Base-by-base conservation (phyloP, 2,113 vertebrate genomes). In the Globicephala melas region DNA sequence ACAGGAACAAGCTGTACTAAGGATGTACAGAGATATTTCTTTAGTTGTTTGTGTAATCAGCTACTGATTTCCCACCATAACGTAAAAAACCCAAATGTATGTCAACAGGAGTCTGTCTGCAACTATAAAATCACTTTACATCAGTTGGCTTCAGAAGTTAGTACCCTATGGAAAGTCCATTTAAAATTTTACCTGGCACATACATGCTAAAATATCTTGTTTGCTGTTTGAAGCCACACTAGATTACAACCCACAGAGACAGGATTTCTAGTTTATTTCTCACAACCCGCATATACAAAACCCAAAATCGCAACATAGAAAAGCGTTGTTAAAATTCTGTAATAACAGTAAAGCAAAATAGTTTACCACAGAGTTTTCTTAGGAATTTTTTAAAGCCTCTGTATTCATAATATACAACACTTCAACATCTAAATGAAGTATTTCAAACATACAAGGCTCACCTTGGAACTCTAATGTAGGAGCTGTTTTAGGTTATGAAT, bases 231-330 rank as follows among this genome's bases (percentile, higher is more conserved):
- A 97, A 98, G 94, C 90, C 60, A 96, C 63, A 94, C 33, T 63
- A 65, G 95, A 96, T 97, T 98, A 84, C 97, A 98, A 95, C 60
- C 74, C 94, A 98, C 89, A 97, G 90, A 97, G 91, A 98, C 63
- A 97, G 95, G 95, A 98, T 96, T 98, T 97, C 95, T 93, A 97
- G 94, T 98, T 98, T 98, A 98, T 97, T 98, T 98, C 97, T 97
- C 96, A 98, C 62, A 96, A 91, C 41, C 85, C 84, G 83, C 73
- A 98, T 95, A 87, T n/a, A 90, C 10, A 89, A 96, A 97, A 96
- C 70, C 92, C 80, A 94, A 95, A 94, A 97, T 8, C 20, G 92
- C 70, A 96, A 96, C 65, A 97, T 0, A 98, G 76, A 77, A 94
- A 97, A 97, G 60, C 10, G 23, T 26, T 97, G 82, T 96, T 95